Evolutionary conservation across 2,113 vertebrate genomes (phyloP).

Genomic region (Carlito syrichta): DNA sequence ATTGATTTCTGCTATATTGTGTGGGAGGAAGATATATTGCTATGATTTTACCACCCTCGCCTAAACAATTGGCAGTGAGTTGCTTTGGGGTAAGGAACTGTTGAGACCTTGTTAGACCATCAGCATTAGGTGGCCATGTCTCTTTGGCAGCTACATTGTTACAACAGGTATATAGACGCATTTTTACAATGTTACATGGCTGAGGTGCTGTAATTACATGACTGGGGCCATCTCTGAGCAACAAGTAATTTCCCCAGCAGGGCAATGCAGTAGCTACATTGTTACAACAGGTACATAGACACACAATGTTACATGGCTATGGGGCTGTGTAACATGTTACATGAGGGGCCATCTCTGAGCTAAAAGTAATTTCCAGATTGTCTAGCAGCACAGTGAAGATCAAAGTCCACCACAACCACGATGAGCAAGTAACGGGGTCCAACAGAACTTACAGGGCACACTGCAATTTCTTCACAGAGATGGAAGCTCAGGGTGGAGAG

Average conservation of each 20-base stretch:
- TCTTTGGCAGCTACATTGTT: not conserved
- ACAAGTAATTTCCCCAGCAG: not conserved
- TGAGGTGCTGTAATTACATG: not conserved
- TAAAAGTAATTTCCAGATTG: not conserved
- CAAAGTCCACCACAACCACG: not conserved
- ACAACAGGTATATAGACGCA: not conserved
- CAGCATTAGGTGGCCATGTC: not conserved
- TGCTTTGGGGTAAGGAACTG: not conserved
- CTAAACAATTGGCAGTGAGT: not conserved
- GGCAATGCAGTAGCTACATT: no score
- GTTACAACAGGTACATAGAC: no score
- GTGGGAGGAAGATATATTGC: not conserved
- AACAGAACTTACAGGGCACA: not conserved
- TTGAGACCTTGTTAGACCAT: not conserved
- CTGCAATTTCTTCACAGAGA: not conserved
- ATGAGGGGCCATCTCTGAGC: not conserved
- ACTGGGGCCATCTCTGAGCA: not conserved
- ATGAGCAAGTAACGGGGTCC: not conserved
- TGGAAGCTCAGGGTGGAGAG: not conserved
- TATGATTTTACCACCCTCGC: constrained; percentile 6
- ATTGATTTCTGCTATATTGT: not conserved
- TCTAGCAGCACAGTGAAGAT: not conserved
- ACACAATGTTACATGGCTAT: no score
- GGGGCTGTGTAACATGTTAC: no score
- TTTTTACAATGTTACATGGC: not conserved